phyloP scores from a whole-genome alignment of 2,888 invertebrate genomes.

The Anthrax anthrax region DNA sequence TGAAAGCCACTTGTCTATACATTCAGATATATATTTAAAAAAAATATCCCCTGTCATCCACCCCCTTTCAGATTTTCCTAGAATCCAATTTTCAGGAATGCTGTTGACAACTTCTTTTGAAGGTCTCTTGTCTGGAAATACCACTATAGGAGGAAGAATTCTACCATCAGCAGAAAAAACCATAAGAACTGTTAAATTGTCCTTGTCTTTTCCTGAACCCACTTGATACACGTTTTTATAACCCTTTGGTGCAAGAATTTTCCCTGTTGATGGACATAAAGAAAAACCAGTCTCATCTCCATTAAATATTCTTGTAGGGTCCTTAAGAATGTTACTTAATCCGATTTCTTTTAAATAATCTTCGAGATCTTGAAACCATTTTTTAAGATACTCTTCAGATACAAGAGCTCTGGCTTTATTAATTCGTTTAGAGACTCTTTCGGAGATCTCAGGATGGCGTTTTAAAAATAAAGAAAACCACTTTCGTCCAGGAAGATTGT shows the following conservation, averaged over 20 bases:
- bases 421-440: not conserved
- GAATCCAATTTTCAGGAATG: constrained; percentile 4
- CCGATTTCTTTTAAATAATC: not conserved
- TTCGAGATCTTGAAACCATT: not conserved
- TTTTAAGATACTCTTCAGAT: not conserved
- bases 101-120: not conserved
- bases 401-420: not conserved
- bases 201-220: constrained; percentile 2
- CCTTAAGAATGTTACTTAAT: not conserved
- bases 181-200: constrained; percentile 4
- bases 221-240: not conserved
- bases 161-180: constrained; percentile 8
- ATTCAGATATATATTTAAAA: constrained; percentile 7
- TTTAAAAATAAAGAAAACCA: not conserved
- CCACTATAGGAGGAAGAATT: constrained; percentile 4
- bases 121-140: constrained; percentile 5
- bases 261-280: not conserved
- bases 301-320: not conserved
- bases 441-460: not conserved
- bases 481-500: not conserved
- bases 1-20: constrained; percentile 8
- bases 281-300: not conserved
- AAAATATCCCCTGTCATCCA: constrained; percentile 11
- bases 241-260: not conserved
- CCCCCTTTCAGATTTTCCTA: constrained; percentile 1